phyloP scores from a whole-genome alignment of 2,797 vertebrate genomes.

The Ibycter americanus region DNA sequence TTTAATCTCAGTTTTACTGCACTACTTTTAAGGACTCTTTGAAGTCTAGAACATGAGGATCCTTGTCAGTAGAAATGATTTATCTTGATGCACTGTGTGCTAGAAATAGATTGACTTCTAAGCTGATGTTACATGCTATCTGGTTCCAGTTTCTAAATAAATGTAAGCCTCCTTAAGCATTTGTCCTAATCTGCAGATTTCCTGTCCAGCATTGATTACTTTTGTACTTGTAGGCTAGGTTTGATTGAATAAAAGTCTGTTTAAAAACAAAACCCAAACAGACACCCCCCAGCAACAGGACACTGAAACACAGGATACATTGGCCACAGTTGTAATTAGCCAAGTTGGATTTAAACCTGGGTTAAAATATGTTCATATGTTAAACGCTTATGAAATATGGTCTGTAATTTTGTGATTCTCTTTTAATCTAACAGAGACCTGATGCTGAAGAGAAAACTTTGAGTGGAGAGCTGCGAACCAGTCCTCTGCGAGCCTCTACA shows the following conservation, averaged over 20 bases:
- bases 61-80: neutral
- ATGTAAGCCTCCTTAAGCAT: constrained; percentile 30
- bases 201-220: neutral
- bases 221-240: neutral
- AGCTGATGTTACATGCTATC: constrained; percentile 10
- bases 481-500: constrained; percentile 85
- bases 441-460: constrained; percentile 89
- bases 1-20: neutral
- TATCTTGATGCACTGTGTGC: neutral
- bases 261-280: neutral
- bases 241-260: neutral
- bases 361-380: neutral
- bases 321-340: neutral
- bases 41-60: neutral
- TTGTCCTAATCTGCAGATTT: constrained; percentile 24
- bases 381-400: neutral
- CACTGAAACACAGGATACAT: neutral
- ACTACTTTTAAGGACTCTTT: neutral
- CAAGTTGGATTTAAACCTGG: neutral
- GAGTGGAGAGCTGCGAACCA: constrained; percentile 84
- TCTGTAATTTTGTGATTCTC: neutral
- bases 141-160: constrained; percentile 38
- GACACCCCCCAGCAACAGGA: neutral
- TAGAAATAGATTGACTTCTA: constrained; percentile 40
- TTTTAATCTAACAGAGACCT: constrained; percentile 78